A percentile compares a stretch with the other conserved stretches of the same genome.
phyloP scores from a whole-genome alignment of 2,113 vertebrate species.

The Syngnathus scovelli region DNA sequence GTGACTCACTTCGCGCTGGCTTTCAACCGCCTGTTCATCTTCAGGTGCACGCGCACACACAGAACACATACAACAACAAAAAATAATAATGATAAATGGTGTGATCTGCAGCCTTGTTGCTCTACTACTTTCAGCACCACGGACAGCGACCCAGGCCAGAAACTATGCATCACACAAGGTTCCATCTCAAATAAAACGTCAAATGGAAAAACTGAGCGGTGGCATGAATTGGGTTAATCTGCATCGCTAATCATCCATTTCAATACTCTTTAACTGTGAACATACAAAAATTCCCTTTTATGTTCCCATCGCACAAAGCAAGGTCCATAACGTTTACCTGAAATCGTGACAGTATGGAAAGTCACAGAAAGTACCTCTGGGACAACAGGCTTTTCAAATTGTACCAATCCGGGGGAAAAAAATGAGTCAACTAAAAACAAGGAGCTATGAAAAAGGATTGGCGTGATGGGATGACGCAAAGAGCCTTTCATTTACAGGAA shows the following conservation, averaged over 20 bases:
- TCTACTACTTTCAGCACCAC: conserved; percentile 47
- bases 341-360: conserved; percentile 22
- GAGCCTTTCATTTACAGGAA: conserved; percentile 23
- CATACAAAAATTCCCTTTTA: background rate
- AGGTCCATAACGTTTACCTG: background rate
- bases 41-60: background rate
- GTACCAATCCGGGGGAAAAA: conserved; percentile 5
- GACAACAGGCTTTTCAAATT: conserved; percentile 10
- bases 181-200: background rate
- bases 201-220: background rate
- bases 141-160: conserved; percentile 26
- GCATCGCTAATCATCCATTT: background rate
- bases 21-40: conserved; percentile 15
- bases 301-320: background rate
- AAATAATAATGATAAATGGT: too few species aligned
- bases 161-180: background rate
- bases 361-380: conserved; percentile 3
- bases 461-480: conserved; percentile 32
- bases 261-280: background rate
- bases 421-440: background rate
- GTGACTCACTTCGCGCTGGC: conserved; percentile 39
- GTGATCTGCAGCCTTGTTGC: background rate
- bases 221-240: too few species aligned
- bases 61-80: background rate
- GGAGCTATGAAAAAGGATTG: background rate